A percentile compares a stretch with the other conserved stretches of the same genome.
Conservation (phyloP, 2,113 vertebrate genomes). For the Labeo catla region DNA sequence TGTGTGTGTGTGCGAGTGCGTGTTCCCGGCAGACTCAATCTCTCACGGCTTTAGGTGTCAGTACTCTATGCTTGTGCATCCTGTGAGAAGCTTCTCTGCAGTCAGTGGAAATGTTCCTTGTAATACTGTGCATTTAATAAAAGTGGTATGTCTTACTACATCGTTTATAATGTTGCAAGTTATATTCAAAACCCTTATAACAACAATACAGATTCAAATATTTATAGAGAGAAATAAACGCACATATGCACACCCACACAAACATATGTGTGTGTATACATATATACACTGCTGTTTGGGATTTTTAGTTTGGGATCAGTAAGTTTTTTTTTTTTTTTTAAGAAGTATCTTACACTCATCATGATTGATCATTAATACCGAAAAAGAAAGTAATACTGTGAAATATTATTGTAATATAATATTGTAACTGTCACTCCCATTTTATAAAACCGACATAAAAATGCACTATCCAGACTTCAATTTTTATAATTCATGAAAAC, state of each 20-base stretch:
- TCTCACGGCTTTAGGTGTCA: slow-evolving; percentile 87
- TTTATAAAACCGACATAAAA: too few relatives aligned
- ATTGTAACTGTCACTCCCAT: too few relatives aligned
- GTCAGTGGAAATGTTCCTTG: slow-evolving; percentile 96
- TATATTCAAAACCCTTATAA: neutral
- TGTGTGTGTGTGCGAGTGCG: slow-evolving; percentile 63
- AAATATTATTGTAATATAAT: neutral
- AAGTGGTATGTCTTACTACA: slow-evolving; percentile 92
- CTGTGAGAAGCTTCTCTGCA: slow-evolving; percentile 94
- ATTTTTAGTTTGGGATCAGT: too few relatives aligned
- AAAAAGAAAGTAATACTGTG: neutral
- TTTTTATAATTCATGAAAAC: too few relatives aligned
- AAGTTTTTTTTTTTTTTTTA: too few relatives aligned
- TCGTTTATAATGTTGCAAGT: slow-evolving; percentile 25
- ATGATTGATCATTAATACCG: too few relatives aligned
- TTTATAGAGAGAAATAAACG: neutral
- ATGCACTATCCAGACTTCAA: too few relatives aligned
- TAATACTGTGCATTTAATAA: slow-evolving; percentile 98
- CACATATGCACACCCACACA: neutral
- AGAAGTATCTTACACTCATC: too few relatives aligned
- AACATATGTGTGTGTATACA: neutral
- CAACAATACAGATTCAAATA: neutral
- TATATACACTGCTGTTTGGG: too few relatives aligned
- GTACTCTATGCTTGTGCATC: slow-evolving; percentile 94
- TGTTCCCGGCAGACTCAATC: slow-evolving; percentile 91